These are phyloP conservation scores for Holothuria scabra DNA, from an alignment of 53 echinoderm and acorn worm genomes.

Conservation along the genomic window DNA sequence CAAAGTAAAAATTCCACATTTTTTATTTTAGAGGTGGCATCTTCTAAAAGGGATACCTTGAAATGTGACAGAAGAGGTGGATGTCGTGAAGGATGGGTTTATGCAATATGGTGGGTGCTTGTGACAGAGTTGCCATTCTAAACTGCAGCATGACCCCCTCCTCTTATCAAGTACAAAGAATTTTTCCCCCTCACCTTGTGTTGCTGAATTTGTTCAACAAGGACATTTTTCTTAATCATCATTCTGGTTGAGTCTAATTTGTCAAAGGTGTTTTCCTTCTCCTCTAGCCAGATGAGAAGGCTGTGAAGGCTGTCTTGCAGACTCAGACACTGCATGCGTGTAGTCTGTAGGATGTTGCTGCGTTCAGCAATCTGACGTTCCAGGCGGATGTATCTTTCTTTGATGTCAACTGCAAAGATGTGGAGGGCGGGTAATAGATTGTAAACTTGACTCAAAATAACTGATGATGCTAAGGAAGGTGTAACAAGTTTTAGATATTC, in stretches of 20 bases:
- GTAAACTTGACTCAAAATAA: too few species aligned
- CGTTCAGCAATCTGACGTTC: conserved; percentile 87
- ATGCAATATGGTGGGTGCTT: too few species aligned
- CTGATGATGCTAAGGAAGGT: too few species aligned
- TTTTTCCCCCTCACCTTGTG: conserved; percentile 70
- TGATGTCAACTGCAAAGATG: conserved; percentile 69
- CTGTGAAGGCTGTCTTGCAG: conserved; percentile 91
- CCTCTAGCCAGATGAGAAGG: conserved; percentile 98
- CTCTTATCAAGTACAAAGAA: background rate
- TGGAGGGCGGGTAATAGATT: too few species aligned
- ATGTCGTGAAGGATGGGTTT: too few species aligned
- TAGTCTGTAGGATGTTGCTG: conserved; percentile 91
- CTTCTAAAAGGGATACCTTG: too few species aligned
- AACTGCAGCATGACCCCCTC: too few species aligned
- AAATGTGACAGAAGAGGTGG: too few species aligned
- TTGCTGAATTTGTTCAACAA: conserved; percentile 94
- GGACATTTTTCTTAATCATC: conserved; percentile 88
- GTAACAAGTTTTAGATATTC: too few species aligned
- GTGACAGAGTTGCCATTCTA: too few species aligned
- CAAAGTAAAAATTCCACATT: too few species aligned
- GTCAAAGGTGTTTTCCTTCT: conserved; percentile 90
- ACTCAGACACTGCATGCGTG: conserved; percentile 94
- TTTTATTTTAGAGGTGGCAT: too few species aligned
- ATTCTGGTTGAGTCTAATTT: conserved; percentile 80
- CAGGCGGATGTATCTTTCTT: conserved; percentile 88